Base-by-base conservation (phyloP, 2,113 vertebrate genomes). In the Saguinus midas region DNA sequence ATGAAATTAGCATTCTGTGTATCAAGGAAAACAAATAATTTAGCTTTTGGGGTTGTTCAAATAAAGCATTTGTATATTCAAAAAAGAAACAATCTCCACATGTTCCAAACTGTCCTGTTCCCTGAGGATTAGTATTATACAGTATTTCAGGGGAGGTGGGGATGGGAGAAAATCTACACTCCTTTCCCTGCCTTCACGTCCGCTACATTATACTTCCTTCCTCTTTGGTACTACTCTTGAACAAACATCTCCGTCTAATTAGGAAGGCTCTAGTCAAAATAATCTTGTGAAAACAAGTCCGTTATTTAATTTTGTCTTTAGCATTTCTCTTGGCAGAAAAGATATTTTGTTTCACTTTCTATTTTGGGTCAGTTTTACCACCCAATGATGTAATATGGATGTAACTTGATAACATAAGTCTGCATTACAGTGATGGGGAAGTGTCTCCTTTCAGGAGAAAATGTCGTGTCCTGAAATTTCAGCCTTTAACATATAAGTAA, bases 241-340 rank as follows among this genome's bases (percentile, higher is more conserved):
- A 94, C 40, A 76, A 93, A 94, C 23, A 61, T 37, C n/a, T 64
- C 21, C 29, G 25, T 27, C 40, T 66, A 58, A 50, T 78, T 89
- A 84, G 73, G 79, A 86, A 91, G 40, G 48, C 50, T 87, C 10
- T 21, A 20, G 55, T 91, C 29, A 81, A 94, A 95, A 79, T 78
- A 57, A 84, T 57, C 72, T 76, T 90, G 55, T 50, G 43, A 80
- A 97, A 96, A 72, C 58, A 72, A 87, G 35, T 50, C 45, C 83
- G 50, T 76, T 73, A 55, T 57, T 96, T 92, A 88, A 90, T 95
- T 93, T 96, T 87, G 89, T 85, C 95, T 85, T 88, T 57, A 76
- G 80, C 7, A 18, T 20, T 91, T 93, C 78, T 95, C 55, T 95
- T 90, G 40, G 52, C n/a, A 87, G 79, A 94, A 91, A 89, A 94